Evolutionary conservation across 2,797 vertebrate species (phyloP), one percentile per base, ranked within the genome.

Genomic region (Novumbra hubbsi): DNA sequence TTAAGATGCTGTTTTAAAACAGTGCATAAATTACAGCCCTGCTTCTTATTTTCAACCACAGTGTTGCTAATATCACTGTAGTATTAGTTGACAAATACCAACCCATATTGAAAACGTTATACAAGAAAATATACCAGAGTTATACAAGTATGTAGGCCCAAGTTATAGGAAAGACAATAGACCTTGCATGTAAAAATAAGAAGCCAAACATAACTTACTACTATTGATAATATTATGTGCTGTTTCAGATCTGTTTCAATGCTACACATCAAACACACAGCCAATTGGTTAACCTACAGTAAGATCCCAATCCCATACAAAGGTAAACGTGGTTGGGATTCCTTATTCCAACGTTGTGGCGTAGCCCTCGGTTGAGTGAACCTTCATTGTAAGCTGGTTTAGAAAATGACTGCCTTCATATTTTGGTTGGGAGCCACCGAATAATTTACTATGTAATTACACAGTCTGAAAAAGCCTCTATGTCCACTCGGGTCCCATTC

Each of bases 371-470:
- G 49, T 77, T 81, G 86, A 86, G 76, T 87, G 76, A 85, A 78
- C 83, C 82, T 90, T 80, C 84, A 86, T 83, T 89, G 84, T 89
- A 85, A 90, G 86, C 85, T 87, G 89, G 90, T 88, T 91, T 90
- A 83, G 88, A 89, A 92, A 93, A 93, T 92, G 86, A 93, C 88
- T 87, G 89, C 86, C 86, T 90, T 86, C 81, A 79, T 88, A 86
- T 91, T 90, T 88, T 86, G 88, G 84, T 90, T 90, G 89, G 77
- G 90, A 87, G 80, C 81, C 81, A 80, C 78, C 86, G 90, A 89
- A 92, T 90, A 90, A 93, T 92, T 92, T 90, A 90, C 91, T 88
- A 87, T 87, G 78, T 94, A 93, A 94, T 93, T 92, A 90, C 87
- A 93, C 83, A 85, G 82, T 88, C 81, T 81, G 82, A 78, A 87